These are phyloP conservation scores for Rachycentron canadum DNA, from an alignment of 2,797 vertebrate genomes.

Conservation along the genomic window DNA sequence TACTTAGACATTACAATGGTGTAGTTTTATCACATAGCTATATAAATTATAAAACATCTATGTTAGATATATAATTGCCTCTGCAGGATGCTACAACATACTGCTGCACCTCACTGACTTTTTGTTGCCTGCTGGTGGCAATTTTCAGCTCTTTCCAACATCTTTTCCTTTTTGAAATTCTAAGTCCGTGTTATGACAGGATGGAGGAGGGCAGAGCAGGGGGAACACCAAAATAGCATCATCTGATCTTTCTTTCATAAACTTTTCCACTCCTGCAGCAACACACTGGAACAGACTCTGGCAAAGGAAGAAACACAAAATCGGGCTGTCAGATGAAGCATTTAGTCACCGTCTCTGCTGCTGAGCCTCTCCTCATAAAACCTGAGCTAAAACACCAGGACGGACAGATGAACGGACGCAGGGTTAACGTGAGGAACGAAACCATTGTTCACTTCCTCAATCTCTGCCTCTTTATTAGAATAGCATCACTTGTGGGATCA, in stretches of 20 bases:
- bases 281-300: constrained; percentile 52
- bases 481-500: constrained; percentile 27
- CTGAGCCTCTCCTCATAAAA: constrained; percentile 30
- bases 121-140: constrained; percentile 31
- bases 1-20: neutral
- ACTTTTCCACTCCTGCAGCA: constrained; percentile 77
- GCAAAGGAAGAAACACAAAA: constrained; percentile 49
- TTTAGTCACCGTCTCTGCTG: constrained; percentile 43
- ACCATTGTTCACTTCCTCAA: neutral
- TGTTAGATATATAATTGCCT: neutral
- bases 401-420: neutral
- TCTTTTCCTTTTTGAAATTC: constrained; percentile 59
- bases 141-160: constrained; percentile 44
- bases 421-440: constrained; percentile 7
- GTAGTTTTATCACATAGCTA: no score
- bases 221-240: constrained; percentile 75
- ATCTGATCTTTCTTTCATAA: constrained; percentile 80
- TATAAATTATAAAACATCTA: neutral
- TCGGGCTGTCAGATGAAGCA: constrained; percentile 56
- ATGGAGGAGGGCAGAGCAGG: constrained; percentile 53
- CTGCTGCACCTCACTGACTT: neutral
- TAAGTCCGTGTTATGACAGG: constrained; percentile 65
- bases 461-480: constrained; percentile 9
- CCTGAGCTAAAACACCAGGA: neutral
- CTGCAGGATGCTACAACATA: neutral